A percentile compares a stretch with the other conserved stretches of the same genome.
Evolutionary conservation across 2,113 vertebrate genomes (phyloP).

Genomic region (Bujurquina vittata): DNA sequence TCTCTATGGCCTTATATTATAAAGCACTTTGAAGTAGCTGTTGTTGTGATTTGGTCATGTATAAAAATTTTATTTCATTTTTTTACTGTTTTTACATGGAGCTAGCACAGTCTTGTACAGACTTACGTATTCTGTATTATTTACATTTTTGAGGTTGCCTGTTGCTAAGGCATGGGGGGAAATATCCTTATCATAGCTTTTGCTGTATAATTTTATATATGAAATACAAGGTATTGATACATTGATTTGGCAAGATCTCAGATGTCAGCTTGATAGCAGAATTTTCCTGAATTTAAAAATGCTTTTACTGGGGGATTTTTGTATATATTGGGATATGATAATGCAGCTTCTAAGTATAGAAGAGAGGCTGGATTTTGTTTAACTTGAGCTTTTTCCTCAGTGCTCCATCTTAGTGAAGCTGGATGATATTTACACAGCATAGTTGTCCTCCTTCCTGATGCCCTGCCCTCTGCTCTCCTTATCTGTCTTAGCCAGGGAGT

Average conservation of each 20-base stretch:
- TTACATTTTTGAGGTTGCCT: not conserved
- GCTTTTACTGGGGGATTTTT: not conserved
- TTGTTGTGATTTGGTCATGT: too few species aligned
- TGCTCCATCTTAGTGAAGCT: constrained; percentile 13
- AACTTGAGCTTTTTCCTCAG: not conserved
- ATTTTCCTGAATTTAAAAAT: not conserved
- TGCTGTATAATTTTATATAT: not conserved
- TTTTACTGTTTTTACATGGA: not conserved
- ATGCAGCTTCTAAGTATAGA: not conserved
- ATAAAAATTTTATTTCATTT: too few species aligned
- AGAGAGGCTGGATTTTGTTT: not conserved
- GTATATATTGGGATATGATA: not conserved
- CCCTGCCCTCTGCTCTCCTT: constrained; percentile 24
- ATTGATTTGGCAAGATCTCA: not conserved
- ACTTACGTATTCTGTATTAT: not conserved
- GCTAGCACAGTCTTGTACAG: not conserved
- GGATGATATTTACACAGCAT: constrained; percentile 18
- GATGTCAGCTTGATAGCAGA: not conserved
- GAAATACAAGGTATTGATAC: not conserved
- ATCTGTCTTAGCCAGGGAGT: constrained; percentile 38
- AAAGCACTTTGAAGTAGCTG: too few species aligned
- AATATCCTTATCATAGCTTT: not conserved
- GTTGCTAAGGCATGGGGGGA: not conserved
- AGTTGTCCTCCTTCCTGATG: not conserved
- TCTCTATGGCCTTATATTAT: not conserved